A percentile compares a stretch with the other conserved stretches of the same genome.
phyloP scores from a whole-genome alignment of 2,888 invertebrate species.

The Leuctra nigra region DNA sequence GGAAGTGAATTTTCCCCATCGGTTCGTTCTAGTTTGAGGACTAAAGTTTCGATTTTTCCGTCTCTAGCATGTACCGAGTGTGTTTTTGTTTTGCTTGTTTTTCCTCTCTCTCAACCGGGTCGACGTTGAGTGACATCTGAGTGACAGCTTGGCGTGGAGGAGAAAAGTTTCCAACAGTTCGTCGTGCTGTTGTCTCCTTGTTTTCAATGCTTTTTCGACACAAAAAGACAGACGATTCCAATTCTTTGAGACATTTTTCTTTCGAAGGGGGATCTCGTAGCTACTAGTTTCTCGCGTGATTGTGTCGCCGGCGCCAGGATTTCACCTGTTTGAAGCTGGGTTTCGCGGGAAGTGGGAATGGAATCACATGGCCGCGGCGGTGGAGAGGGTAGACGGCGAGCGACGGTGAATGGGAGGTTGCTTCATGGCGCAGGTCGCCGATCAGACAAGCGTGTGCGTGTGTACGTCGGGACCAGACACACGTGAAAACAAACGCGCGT shows the following conservation, averaged over 20 bases:
- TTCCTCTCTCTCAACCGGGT: slow-evolving; percentile 8
- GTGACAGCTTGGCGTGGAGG: slow-evolving; percentile 20
- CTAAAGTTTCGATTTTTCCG: slow-evolving; percentile 14
- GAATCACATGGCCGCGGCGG: too few relatives aligned
- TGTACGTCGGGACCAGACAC: too few relatives aligned
- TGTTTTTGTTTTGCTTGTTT: slow-evolving; percentile 22
- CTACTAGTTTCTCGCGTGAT: too few relatives aligned
- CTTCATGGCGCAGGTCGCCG: background rate
- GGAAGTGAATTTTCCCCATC: background rate
- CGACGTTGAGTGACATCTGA: slow-evolving; percentile 26
- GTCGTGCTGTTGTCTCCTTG: slow-evolving; percentile 6
- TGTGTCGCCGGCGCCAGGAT: too few relatives aligned
- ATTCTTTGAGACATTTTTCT: too few relatives aligned
- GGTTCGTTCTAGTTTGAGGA: background rate
- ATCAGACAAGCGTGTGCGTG: background rate
- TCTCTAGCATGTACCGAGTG: background rate
- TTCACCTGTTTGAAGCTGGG: too few relatives aligned
- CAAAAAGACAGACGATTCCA: background rate
- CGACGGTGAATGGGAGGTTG: background rate
- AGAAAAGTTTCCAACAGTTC: slow-evolving; percentile 10
- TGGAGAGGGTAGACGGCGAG: too few relatives aligned
- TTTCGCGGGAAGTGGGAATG: too few relatives aligned
- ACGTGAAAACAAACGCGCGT: too few relatives aligned
- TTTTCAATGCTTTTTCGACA: background rate
- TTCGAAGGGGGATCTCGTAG: too few relatives aligned